phyloP scores from a whole-genome alignment of 2,113 vertebrate genomes.

The Tonatia bakeri region DNA sequence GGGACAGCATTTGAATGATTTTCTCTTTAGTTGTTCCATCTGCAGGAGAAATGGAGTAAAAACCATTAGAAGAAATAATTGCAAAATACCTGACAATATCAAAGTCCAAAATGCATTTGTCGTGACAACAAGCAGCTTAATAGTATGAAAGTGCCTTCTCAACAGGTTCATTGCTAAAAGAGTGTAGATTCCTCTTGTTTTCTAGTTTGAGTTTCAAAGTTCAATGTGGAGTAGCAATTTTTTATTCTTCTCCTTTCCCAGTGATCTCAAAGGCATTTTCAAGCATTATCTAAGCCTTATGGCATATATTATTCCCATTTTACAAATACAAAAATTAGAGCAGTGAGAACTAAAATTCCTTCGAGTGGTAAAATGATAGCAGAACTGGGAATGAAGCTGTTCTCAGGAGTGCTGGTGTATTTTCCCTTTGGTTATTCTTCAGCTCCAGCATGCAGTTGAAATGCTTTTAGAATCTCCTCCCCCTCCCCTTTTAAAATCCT shows the following conservation, averaged over 20 bases:
- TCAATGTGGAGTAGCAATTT: not conserved
- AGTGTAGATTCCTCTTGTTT: conserved; percentile 22
- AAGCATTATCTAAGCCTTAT: conserved; percentile 35
- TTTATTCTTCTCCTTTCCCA: conserved; percentile 7
- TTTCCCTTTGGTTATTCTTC: not conserved
- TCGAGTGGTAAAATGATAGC: not conserved
- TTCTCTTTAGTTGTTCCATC: not conserved
- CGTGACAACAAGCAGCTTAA: not conserved
- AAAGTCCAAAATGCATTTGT: not conserved
- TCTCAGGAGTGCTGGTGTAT: not conserved
- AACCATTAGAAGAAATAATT: not conserved
- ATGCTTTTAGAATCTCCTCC: not conserved
- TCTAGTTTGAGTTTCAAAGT: conserved; percentile 30
- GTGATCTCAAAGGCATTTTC: conserved; percentile 24
- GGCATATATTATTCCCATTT: conserved; percentile 1
- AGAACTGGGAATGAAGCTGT: not conserved
- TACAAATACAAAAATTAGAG: conserved; percentile 38
- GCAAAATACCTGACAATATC: not conserved
- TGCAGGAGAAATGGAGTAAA: conserved; percentile 12
- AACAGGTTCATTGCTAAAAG: not conserved
- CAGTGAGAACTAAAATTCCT: not conserved
- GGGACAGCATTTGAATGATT: not conserved
- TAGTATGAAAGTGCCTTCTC: not conserved
- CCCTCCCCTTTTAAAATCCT: too few species aligned
- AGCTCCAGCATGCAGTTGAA: not conserved